Evolutionary conservation across 2,797 vertebrate genomes (phyloP).

Genomic region (Fratercula arctica): DNA sequence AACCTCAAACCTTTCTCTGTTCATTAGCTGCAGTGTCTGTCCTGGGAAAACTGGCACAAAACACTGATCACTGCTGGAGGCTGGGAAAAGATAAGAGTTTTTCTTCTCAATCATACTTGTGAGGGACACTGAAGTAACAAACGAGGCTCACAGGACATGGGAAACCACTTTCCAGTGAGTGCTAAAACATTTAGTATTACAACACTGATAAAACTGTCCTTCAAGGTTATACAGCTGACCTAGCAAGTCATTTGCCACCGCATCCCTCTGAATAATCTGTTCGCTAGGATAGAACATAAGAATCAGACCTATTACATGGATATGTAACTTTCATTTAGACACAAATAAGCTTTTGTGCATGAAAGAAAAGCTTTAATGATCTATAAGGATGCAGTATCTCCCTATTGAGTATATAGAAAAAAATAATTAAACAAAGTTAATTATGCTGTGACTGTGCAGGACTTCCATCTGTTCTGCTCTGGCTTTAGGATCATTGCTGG

Average conservation of each 20-base stretch:
- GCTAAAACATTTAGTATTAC: neutral
- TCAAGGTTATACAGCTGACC: neutral
- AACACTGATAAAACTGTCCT: neutral
- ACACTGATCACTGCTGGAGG: rapidly evolving
- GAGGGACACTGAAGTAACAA: neutral
- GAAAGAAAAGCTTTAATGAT: neutral
- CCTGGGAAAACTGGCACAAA: neutral
- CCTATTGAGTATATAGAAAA: neutral
- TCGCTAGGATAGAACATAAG: neutral
- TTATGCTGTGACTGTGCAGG: neutral
- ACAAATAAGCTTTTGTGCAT: neutral
- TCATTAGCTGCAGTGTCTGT: neutral
- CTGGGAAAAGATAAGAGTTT: neutral
- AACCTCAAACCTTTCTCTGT: neutral
- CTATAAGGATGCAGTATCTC: neutral
- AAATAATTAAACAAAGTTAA: neutral
- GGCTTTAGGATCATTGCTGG: neutral
- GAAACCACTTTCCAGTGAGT: neutral
- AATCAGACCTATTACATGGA: neutral
- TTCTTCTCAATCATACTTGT: neutral
- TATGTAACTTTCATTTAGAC: neutral
- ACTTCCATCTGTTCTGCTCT: neutral
- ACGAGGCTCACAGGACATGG: rapidly evolving
- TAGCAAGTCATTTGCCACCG: neutral
- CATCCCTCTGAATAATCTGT: neutral